Percentiles rank a stretch among this genome's conserved stretches.
These are phyloP conservation scores for Poeciliopsis turrubarensis DNA, from an alignment of 2,113 vertebrate species.

Conservation along the genomic window DNA sequence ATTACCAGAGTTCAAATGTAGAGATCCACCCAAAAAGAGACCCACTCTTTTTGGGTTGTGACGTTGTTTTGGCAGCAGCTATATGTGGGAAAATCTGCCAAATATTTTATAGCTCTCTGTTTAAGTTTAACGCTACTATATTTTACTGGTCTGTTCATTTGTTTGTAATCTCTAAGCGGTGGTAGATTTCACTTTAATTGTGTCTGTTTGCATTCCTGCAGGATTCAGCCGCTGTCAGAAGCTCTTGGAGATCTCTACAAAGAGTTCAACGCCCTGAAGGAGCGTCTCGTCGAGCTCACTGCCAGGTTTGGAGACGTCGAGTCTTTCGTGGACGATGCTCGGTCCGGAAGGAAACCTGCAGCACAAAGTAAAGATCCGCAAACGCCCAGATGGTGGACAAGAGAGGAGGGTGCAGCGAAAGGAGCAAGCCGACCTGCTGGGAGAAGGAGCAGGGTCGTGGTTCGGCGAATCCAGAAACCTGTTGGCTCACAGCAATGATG, in stretches of 20 bases:
- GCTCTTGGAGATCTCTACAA: constrained; percentile 83
- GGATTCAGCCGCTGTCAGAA: constrained; percentile 84
- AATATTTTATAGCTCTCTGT: background rate
- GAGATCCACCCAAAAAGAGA: background rate
- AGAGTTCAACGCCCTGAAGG: constrained; percentile 85
- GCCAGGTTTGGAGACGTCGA: constrained; percentile 81
- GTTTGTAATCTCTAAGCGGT: background rate
- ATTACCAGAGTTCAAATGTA: background rate
- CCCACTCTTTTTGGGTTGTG: background rate
- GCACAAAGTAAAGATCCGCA: constrained; percentile 20
- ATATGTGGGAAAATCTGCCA: too few species aligned
- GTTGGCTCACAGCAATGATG: constrained; percentile 21
- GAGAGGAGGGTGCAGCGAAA: background rate
- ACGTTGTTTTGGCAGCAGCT: background rate
- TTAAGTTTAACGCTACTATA: background rate
- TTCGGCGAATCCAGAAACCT: constrained; percentile 65
- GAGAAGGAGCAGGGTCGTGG: constrained; percentile 62
- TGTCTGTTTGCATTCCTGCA: constrained; percentile 39
- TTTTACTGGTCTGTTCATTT: background rate
- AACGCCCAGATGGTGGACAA: constrained; percentile 1
- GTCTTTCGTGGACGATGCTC: constrained; percentile 78
- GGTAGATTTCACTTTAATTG: background rate
- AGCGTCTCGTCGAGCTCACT: constrained; percentile 79
- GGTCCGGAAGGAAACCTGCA: constrained; percentile 52
- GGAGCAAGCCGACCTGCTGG: constrained; percentile 15